A percentile compares a stretch with the other conserved stretches of the same genome.
These are phyloP conservation scores for Gracilinanus agilis DNA, from an alignment of 2,113 vertebrate genomes.

Conservation along the genomic window DNA sequence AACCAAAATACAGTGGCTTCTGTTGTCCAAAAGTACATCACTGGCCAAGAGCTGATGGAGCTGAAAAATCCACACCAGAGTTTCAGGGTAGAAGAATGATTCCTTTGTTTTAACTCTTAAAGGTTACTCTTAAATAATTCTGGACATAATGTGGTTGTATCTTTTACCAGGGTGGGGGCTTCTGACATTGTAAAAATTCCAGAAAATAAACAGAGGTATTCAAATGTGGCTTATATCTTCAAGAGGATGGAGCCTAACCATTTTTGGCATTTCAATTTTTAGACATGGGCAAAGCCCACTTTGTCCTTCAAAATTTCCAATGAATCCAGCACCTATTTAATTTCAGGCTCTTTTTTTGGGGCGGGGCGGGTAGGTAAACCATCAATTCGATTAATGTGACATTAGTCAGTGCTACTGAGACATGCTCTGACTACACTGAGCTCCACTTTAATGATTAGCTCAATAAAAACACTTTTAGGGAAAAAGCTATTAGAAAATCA, in stretches of 20 bases:
- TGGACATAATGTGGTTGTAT: background rate
- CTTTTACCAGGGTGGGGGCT: background rate
- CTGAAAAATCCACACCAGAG: background rate
- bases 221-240: conserved; percentile 3
- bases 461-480: conserved; percentile 71
- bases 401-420: conserved; percentile 73
- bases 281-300: conserved; percentile 23
- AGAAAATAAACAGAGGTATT: background rate
- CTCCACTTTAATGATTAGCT: conserved; percentile 73
- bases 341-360: conserved; percentile 66
- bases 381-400: conserved; percentile 75
- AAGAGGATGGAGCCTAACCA: conserved; percentile 11
- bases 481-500: conserved; percentile 76
- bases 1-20: background rate
- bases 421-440: background rate
- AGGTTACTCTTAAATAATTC: background rate
- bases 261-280: conserved; percentile 47
- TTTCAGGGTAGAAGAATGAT: background rate
- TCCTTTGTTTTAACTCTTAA: background rate
- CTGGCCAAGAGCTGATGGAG: background rate
- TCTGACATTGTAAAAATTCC: background rate
- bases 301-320: conserved; percentile 60
- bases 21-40: background rate
- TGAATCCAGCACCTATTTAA: conserved; percentile 65
- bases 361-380: conserved; percentile 20